Evolutionary conservation across 2,888 invertebrate genomes (phyloP).

Genomic region (Drosophila birchii): DNA sequence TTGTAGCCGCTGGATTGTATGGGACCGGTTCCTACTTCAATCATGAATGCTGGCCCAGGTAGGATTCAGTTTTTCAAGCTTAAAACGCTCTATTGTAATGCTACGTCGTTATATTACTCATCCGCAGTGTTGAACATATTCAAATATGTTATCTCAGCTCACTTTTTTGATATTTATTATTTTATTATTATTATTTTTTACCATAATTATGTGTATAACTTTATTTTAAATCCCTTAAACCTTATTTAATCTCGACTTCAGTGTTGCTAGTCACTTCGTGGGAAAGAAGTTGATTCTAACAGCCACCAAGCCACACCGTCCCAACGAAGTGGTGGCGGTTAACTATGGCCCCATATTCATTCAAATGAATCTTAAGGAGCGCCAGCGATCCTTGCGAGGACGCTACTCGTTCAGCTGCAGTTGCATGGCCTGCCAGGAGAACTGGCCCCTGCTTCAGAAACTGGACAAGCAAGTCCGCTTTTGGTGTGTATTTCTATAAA

Average conservation of each 20-base stretch:
- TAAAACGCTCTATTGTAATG: not conserved
- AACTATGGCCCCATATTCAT: conserved; percentile 94
- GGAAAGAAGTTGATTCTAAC: conserved; percentile 90
- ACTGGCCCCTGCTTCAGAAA: conserved; percentile 90
- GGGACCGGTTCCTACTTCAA: conserved; percentile 92
- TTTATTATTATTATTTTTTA: too few species aligned
- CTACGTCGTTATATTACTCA: not conserved
- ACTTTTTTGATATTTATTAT: too few species aligned
- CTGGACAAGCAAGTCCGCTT: conserved; percentile 85
- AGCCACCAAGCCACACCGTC: conserved; percentile 88
- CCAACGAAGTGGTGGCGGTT: conserved; percentile 90
- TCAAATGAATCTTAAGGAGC: conserved; percentile 86
- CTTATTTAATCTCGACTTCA: conserved; percentile 56
- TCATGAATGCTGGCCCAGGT: conserved; percentile 91
- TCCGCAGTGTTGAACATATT: not conserved
- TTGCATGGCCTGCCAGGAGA: conserved; percentile 89
- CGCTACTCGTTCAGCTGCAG: conserved; percentile 92
- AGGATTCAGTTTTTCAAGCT: not conserved
- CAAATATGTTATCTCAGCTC: too few species aligned
- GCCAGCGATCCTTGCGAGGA: conserved; percentile 88
- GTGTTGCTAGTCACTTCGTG: conserved; percentile 91
- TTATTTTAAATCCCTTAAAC: too few species aligned
- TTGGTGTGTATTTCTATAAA: conserved; percentile 63
- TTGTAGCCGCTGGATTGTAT: conserved; percentile 89
- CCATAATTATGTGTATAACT: too few species aligned